phyloP scores from a whole-genome alignment of 2,113 vertebrate genomes.

The Limanda limanda region DNA sequence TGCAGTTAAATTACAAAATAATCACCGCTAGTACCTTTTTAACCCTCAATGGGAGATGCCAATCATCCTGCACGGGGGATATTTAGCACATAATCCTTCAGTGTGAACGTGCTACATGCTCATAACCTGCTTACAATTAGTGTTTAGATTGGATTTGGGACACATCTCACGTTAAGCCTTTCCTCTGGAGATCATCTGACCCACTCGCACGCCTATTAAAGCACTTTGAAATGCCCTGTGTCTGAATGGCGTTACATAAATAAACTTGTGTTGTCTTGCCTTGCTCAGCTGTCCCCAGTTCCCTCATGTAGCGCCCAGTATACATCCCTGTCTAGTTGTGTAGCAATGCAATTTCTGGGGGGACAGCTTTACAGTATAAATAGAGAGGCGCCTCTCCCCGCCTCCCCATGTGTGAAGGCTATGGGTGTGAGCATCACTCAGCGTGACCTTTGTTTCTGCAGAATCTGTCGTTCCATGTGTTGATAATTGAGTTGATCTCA shows the following conservation, averaged over 20 bases:
- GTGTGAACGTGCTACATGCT: neutral
- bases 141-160: neutral
- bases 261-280: neutral
- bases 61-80: neutral
- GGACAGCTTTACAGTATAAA: neutral
- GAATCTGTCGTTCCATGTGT: conserved; percentile 18
- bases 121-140: neutral
- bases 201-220: conserved; percentile 7
- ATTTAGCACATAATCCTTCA: neutral
- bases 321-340: neutral
- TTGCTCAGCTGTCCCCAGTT: neutral
- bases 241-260: neutral
- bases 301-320: neutral
- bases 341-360: neutral
- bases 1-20: too few relatives aligned
- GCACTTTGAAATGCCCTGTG: neutral
- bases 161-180: neutral
- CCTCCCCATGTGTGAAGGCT: neutral
- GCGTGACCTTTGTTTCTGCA: conserved; percentile 39
- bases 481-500: conserved; percentile 56
- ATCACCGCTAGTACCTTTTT: neutral
- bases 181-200: conserved; percentile 7
- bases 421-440: conserved; percentile 28
- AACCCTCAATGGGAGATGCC: neutral
- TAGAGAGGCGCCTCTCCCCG: neutral